phyloP scores from a whole-genome alignment of 2,113 vertebrate species.

The Crotalus horridus region DNA sequence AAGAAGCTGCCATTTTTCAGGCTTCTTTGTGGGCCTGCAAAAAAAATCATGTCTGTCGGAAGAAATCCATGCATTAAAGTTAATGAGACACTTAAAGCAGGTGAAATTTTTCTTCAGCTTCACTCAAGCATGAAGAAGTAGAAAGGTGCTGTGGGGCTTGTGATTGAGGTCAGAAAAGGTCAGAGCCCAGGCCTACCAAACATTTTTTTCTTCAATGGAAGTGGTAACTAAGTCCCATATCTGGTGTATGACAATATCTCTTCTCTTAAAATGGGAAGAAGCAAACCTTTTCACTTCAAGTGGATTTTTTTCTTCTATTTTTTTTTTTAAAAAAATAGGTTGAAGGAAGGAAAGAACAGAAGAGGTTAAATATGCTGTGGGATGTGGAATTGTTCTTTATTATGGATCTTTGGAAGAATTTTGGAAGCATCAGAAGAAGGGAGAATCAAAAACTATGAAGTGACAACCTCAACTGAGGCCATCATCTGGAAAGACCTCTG shows the following conservation, averaged over 20 bases:
- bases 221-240: constrained; percentile 36
- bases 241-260: constrained; percentile 55
- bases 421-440: background rate
- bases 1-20: background rate
- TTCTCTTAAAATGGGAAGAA: constrained; percentile 53
- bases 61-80: background rate
- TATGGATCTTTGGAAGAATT: constrained; percentile 19
- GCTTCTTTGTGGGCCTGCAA: background rate
- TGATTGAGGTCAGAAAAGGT: background rate
- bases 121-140: background rate
- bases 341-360: constrained; percentile 16
- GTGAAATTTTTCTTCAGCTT: background rate
- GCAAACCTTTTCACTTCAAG: constrained; percentile 46
- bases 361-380: constrained; percentile 41
- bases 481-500: background rate
- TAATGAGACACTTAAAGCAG: background rate
- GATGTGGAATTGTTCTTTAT: constrained; percentile 31
- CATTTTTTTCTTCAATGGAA: background rate
- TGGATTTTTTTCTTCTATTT: constrained; percentile 8
- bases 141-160: background rate
- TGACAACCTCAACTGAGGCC: background rate
- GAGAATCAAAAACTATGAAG: background rate
- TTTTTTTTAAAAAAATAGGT: constrained; percentile 14
- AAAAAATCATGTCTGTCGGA: background rate
- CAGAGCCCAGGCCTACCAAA: background rate